Evolutionary conservation across 2,888 invertebrate species (phyloP).

Genomic region (Eupithecia subfuscata): DNA sequence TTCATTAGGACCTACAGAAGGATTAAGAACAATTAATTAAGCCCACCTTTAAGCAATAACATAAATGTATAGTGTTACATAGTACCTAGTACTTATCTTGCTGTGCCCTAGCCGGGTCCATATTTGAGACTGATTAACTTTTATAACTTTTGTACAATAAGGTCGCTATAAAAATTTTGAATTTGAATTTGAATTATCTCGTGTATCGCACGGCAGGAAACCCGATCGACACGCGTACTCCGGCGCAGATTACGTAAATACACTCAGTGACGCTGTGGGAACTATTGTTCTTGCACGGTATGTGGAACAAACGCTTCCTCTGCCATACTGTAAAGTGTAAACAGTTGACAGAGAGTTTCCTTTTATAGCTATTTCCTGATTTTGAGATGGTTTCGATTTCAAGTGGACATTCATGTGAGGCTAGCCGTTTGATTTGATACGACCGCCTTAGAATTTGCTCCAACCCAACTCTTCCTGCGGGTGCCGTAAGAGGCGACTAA

Average conservation of each 20-base stretch:
- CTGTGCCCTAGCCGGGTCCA: too few relatives aligned
- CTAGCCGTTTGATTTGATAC: too few relatives aligned
- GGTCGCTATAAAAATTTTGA: too few relatives aligned
- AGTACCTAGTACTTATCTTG: too few relatives aligned
- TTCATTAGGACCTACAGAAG: too few relatives aligned
- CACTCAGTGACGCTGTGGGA: constrained; percentile 38
- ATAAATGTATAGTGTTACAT: constrained; percentile 7
- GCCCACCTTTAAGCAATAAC: not conserved
- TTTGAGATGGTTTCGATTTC: constrained; percentile 14
- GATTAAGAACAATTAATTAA: too few relatives aligned
- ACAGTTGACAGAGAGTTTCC: constrained; percentile 35
- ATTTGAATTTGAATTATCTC: too few relatives aligned
- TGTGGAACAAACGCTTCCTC: constrained; percentile 40
- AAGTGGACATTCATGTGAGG: not conserved
- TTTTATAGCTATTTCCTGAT: constrained; percentile 25
- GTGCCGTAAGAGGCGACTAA: too few relatives aligned
- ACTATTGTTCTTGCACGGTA: constrained; percentile 43
- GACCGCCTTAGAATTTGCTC: not conserved
- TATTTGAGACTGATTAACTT: too few relatives aligned
- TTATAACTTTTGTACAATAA: too few relatives aligned
- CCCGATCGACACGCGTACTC: constrained; percentile 27
- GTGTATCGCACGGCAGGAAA: constrained; percentile 36
- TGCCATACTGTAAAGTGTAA: constrained; percentile 22
- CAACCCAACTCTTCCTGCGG: not conserved
- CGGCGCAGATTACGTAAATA: constrained; percentile 21